Base-by-base conservation (phyloP, 2,888 invertebrate genomes). In the Ennomos quercinarius region DNA sequence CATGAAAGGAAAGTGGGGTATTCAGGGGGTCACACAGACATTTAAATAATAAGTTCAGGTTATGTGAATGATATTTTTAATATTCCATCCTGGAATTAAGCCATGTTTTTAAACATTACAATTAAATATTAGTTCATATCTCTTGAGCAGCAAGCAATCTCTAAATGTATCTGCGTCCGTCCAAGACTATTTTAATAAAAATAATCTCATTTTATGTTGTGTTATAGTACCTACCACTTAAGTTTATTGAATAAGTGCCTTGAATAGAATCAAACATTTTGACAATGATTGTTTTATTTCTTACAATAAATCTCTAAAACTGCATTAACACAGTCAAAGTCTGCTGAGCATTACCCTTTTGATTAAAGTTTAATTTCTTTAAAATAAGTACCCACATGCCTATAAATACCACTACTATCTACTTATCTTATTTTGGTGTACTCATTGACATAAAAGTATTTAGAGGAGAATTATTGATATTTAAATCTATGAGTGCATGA, bases 21-120 rank as follows among this genome's bases (percentile, higher is more conserved):
- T 55, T 78, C 91, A 36, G 89, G 93, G 42, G 94, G 94, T 8
- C 96, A 95, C 81, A 96, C 96, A 17, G 96, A 96, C 76, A 96
- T 97, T 74, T 97, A 94, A 92, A 41, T 9, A 11, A 1, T 9
- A 40, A 40, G 39, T n/a, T 40, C n/a, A 11, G 11, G 2, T 40
- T 40, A 40, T 2, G 11, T 40, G 62, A 57, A 51, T 66, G 59
- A 43, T 43, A 36, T n/a, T 54, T 10, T 10, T 43, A 55, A 41
- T 47, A 64, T 52, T 71, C 72, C 66, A 53, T 72, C 73, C 70
- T 10, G 39, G 27, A 27, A 4, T 6, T 27, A 27, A 27, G 27
- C 27, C 6, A 27, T 27, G 5, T 35, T 44, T 13, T 11, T 40
- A 52, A 11, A 54, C 44, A 35, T 27, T 50, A 11, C 42, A 8